A percentile compares a stretch with the other conserved stretches of the same genome.
phyloP scores from a whole-genome alignment of 2,888 invertebrate genomes.

The Epiblema foenella region DNA sequence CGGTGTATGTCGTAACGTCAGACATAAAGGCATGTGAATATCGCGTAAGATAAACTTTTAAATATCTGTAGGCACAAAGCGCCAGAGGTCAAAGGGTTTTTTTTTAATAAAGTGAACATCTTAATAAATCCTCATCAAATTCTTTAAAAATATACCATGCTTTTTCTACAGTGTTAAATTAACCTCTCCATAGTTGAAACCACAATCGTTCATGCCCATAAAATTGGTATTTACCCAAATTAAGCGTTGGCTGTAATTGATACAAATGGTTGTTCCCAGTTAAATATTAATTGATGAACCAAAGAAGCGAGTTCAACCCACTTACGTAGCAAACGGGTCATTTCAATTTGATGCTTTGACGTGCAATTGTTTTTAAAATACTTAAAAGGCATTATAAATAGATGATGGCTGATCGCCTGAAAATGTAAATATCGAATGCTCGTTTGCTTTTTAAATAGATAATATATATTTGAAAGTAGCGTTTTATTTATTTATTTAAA shows the following conservation, averaged over 20 bases:
- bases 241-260: conserved; percentile 79
- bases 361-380: conserved; percentile 15
- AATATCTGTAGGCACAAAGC: too few species aligned
- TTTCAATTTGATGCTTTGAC: conserved; percentile 21
- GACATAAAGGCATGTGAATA: too few species aligned
- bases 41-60: too few species aligned
- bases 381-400: background rate
- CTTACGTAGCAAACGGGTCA: conserved; percentile 15
- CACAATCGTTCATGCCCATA: conserved; percentile 74
- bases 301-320: conserved; percentile 60
- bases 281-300: conserved; percentile 74
- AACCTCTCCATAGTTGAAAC: conserved; percentile 57
- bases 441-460: too few species aligned
- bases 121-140: conserved; percentile 72
- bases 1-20: too few species aligned
- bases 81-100: background rate
- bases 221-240: conserved; percentile 83
- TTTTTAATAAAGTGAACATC: conserved; percentile 20
- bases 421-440: too few species aligned
- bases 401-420: too few species aligned
- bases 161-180: conserved; percentile 71
- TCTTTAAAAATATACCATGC: conserved; percentile 54
- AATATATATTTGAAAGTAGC: too few species aligned
- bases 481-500: too few species aligned
- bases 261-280: conserved; percentile 82